These are phyloP conservation scores for Amphipyra tragopoginis DNA, from an alignment of 2,888 invertebrate genomes.

Conservation along the genomic window DNA sequence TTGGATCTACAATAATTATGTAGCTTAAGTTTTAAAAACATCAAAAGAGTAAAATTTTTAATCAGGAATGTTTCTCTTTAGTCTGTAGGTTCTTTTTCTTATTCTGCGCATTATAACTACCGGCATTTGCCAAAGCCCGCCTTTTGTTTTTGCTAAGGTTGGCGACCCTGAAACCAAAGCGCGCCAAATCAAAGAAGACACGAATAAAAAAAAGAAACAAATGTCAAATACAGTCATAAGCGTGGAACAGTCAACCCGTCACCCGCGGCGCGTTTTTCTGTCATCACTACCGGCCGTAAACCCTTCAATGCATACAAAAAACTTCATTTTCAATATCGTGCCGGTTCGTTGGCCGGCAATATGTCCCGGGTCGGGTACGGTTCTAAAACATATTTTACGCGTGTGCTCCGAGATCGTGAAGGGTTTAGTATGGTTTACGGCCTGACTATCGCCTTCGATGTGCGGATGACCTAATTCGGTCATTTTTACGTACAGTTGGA, in stretches of 20 bases:
- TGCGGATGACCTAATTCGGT: slow-evolving; percentile 58
- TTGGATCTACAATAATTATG: too few species aligned
- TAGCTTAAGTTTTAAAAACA: too few species aligned
- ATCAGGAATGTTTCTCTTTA: too few species aligned
- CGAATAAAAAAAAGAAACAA: too few species aligned
- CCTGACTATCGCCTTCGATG: slow-evolving; percentile 66
- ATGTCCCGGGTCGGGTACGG: slow-evolving; percentile 69
- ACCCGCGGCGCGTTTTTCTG: slow-evolving; percentile 51
- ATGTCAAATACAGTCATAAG: slow-evolving; percentile 28
- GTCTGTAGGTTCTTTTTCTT: too few species aligned
- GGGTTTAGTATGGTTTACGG: slow-evolving; percentile 72
- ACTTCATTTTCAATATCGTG: slow-evolving; percentile 80
- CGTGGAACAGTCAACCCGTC: slow-evolving; percentile 43
- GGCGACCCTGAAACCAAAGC: too few species aligned
- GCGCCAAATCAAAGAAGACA: too few species aligned
- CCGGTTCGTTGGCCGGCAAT: slow-evolving; percentile 67
- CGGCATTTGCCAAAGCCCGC: too few species aligned
- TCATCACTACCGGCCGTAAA: slow-evolving; percentile 68
- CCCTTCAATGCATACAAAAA: slow-evolving; percentile 80
- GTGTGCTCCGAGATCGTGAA: slow-evolving; percentile 58
- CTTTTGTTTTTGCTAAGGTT: too few species aligned
- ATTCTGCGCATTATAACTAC: too few species aligned
- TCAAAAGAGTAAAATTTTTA: too few species aligned
- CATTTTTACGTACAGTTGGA: slow-evolving; percentile 19
- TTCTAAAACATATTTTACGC: slow-evolving; percentile 80